Base-by-base conservation (phyloP, 92 coral and sea anemone genomes). In the Anthopleura xanthogrammica region DNA sequence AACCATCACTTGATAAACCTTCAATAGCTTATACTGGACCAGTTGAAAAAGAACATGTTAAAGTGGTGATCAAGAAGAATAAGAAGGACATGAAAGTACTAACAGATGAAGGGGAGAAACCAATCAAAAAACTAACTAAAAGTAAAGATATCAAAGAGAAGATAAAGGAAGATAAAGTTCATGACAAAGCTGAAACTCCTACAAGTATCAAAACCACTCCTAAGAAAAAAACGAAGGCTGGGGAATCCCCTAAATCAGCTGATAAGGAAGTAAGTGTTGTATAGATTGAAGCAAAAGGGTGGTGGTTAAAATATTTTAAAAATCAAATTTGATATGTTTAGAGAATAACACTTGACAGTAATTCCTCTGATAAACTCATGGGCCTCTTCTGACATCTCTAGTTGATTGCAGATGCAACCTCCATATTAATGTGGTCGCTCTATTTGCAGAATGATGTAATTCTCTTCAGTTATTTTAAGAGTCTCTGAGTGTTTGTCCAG, bases 51-150 rank as follows among this genome's bases (percentile, higher is more conserved):
- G 83, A 88, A 81, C 97, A 83, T 77, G 95, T 95, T 29, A 95
- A 93, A 81, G 81, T 95, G n/a, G 92, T 93, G 60, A 95, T 95
- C 48, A 95, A 95, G 54, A 95, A 93, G 79, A 86, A 80, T 54
- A 89, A 92, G 76, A 72, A 86, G 75, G 81, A 71, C 16, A 19
- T 68, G 20, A 78, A 76, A 11, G 79, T 83, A 13, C 4, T 48
- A 52, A 76, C 55, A 46, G 58, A 68, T 36, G 76, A 48, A 22
- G 74, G 12, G 16, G 48, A 77, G 23, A 60, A 81, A 52, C 24
- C 62, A 13, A 23, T 40, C 56, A 22, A 75, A 65, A 41, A 55
- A 1, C 16, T 76, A 58, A 19, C 64, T 75, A 41, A n/a, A 48
- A 52, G 12, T 12, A 87, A 77, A 68, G 79, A 72, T 60, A 16